Evolutionary conservation across 2,888 invertebrate species (phyloP), one percentile per base, ranked within the genome.

Genomic region (Loripinus fragilis): DNA sequence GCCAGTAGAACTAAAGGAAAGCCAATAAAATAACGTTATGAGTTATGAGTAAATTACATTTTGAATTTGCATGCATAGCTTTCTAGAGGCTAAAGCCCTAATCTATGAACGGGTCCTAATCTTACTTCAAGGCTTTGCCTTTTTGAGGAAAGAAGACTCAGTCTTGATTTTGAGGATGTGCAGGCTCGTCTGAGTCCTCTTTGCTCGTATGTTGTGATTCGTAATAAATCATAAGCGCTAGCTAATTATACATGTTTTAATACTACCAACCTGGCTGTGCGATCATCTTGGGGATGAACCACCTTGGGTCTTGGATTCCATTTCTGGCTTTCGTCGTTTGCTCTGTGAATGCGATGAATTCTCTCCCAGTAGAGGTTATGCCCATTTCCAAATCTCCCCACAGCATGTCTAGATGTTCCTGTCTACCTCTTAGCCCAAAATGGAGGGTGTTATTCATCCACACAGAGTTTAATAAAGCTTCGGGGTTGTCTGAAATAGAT

Each of bases 301-400:
- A 45, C 25, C 74, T 33, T 7, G 55, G 25, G 28, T 68, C 74
- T 42, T 20, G 35, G 1, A 38, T n/a, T 30, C 68, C 66, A 35
- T 42, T 72, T 52, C 71, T 42, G 0, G 73, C 74, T 67, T 80
- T 80, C 23, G 80, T 80, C 20, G 68, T 55, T 42, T 76, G 64
- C 35, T 76, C 72, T 17, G 68, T 72, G n/a, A 71, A 72, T 20
- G 72, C 74, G 41, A 80, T 45, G 50, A 33, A 74, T 48, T 42
- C 60, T 17, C 68, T 41, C 3, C 81, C 77, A 17, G 64, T 64
- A 20, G 75, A 68, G 7, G 71, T 65, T 30, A 20, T 0, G n/a
- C 60, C 41, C 15, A 77, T 15, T 25, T 78, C 70, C 10, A 81
- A n/a, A 35, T 76, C 80, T 12, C 74, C 74, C 67, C n/a, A n/a